Conservation (phyloP, 2,797 vertebrate species). For the Anabas testudineus region DNA sequence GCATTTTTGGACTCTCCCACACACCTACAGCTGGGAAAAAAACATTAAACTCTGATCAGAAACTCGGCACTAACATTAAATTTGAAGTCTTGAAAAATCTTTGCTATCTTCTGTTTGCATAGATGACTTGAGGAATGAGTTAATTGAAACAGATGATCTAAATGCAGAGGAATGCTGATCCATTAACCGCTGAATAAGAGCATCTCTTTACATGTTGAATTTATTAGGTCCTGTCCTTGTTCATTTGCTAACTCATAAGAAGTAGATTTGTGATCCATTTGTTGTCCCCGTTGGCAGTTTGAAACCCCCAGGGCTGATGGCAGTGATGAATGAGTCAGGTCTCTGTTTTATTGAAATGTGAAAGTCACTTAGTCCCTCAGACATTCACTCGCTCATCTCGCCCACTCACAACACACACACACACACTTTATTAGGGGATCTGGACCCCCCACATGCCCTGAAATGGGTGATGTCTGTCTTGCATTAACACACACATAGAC, state of each 20-base stretch:
- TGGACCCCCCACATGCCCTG: slow-evolving; percentile 78
- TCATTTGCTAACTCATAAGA: slow-evolving; percentile 11
- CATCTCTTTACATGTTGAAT: slow-evolving; percentile 24
- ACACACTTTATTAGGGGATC: slow-evolving; percentile 69
- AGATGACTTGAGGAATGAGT: background rate
- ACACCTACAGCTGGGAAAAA: too few relatives aligned
- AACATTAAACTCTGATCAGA: too few relatives aligned
- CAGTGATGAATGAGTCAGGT: slow-evolving; percentile 53
- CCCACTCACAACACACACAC: slow-evolving; percentile 62
- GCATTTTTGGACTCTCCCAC: too few relatives aligned
- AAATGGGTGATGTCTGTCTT: slow-evolving; percentile 81
- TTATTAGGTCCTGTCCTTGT: slow-evolving; percentile 1
- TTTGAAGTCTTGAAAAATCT: background rate
- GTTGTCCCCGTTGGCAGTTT: slow-evolving; percentile 17
- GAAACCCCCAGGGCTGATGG: slow-evolving; percentile 4
- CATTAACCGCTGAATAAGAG: background rate
- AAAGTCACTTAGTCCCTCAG: slow-evolving; percentile 57
- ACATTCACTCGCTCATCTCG: slow-evolving; percentile 60
- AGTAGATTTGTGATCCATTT: slow-evolving; percentile 34
- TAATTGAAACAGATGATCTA: slow-evolving; percentile 18
- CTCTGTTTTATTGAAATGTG: slow-evolving; percentile 58
- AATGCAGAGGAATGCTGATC: slow-evolving; percentile 22
- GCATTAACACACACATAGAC: slow-evolving; percentile 73
- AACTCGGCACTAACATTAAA: slow-evolving; percentile 10
- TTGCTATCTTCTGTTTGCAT: background rate